phyloP scores from a whole-genome alignment of 2,113 vertebrate species.

The Ascaphus truei region DNA sequence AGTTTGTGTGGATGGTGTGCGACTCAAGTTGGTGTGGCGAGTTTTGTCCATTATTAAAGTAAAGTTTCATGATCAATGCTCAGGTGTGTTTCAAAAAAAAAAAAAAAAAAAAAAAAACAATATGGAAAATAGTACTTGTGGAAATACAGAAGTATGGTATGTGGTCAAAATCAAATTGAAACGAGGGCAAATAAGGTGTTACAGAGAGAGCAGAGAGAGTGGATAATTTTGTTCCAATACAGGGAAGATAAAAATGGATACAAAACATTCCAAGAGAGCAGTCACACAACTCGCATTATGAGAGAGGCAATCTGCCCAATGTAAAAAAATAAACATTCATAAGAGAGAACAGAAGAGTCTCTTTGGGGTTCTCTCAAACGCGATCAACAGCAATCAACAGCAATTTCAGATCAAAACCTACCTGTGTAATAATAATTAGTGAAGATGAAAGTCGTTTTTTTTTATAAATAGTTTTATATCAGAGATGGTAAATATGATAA shows the following conservation, averaged over 20 bases:
- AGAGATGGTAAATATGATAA: too few species aligned
- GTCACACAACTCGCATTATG: neutral
- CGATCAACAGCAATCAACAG: neutral
- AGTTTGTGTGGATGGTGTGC: too few species aligned
- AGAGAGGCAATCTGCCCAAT: neutral
- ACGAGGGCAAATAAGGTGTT: neutral
- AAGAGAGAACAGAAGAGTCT: neutral
- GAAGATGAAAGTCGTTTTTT: too few species aligned
- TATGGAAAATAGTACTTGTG: too few species aligned
- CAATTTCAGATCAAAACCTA: neutral
- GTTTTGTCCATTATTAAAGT: too few species aligned
- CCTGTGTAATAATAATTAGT: neutral
- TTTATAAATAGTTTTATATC: too few species aligned
- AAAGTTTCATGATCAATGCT: too few species aligned
- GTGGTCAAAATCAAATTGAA: neutral
- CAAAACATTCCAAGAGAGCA: neutral
- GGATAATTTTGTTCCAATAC: constrained; percentile 15
- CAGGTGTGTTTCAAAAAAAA: too few species aligned
- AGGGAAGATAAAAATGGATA: constrained; percentile 7
- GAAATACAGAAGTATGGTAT: neutral
- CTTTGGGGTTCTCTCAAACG: neutral
- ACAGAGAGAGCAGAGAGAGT: neutral
- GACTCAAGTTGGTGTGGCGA: too few species aligned
- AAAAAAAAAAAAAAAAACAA: too few species aligned
- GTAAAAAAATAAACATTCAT: neutral